These are phyloP conservation scores for Ormyrus nitidulus DNA, from an alignment of 2,888 invertebrate species.

Conservation along the genomic window DNA sequence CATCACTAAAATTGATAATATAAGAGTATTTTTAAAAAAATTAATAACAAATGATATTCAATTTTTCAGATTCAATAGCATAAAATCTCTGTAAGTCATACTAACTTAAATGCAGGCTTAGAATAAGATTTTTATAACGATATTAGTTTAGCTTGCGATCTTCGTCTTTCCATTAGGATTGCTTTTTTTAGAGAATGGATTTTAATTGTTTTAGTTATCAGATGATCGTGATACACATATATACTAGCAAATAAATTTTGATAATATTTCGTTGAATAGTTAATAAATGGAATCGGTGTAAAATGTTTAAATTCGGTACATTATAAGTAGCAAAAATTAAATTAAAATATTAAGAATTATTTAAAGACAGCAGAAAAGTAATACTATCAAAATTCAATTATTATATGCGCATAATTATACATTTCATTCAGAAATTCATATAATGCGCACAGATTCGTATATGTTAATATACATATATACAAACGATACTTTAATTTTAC, in stretches of 20 bases:
- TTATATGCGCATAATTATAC: background rate
- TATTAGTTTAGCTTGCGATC: conserved; percentile 46
- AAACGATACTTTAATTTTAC: conserved; percentile 27
- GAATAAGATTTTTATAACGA: conserved; percentile 44
- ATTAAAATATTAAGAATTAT: conserved; percentile 38
- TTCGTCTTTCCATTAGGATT: conserved; percentile 35
- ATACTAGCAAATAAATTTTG: conserved; percentile 49
- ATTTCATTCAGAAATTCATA: no score
- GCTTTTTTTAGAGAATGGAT: conserved; percentile 36
- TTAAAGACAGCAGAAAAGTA: conserved; percentile 36
- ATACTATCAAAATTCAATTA: conserved; percentile 26
- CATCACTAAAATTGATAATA: no score
- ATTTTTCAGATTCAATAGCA: conserved; percentile 41
- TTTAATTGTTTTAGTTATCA: conserved; percentile 39
- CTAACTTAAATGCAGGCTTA: conserved; percentile 44
- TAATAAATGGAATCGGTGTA: conserved; percentile 33
- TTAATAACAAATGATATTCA: conserved; percentile 23
- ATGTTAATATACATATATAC: background rate
- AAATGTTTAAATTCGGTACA: conserved; percentile 35
- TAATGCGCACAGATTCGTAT: background rate
- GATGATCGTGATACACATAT: conserved; percentile 48
- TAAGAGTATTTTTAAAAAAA: conserved; percentile 4
- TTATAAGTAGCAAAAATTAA: conserved; percentile 39
- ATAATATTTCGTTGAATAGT: conserved; percentile 42
- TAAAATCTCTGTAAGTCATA: conserved; percentile 23